phyloP scores from a whole-genome alignment of 1,140 invertebrate species.

The Chionoecetes opilio region DNA sequence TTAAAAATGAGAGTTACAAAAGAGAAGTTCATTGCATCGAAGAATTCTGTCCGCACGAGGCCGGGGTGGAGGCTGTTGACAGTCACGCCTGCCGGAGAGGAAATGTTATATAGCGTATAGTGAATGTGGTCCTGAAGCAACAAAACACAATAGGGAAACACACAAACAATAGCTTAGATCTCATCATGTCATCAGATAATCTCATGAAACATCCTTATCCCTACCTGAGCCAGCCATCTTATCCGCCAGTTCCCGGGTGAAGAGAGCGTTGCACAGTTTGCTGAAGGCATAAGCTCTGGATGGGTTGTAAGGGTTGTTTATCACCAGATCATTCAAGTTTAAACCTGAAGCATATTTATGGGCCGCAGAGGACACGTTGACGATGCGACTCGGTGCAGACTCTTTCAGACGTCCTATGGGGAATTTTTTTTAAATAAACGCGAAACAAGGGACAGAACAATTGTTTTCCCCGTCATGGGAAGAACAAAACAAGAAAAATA shows the following conservation, averaged over 20 bases:
- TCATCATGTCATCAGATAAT: neutral
- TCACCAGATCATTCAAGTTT: neutral
- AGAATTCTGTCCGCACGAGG: neutral
- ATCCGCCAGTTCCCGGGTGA: slow-evolving; percentile 37
- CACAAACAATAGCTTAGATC: neutral
- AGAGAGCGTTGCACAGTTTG: slow-evolving; percentile 21
- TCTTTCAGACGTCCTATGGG: slow-evolving; percentile 14
- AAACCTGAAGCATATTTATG: neutral
- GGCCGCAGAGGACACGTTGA: neutral
- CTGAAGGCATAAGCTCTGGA: neutral
- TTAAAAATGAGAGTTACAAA: neutral
- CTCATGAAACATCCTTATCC: neutral
- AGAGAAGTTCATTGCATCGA: neutral
- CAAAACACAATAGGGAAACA: too few species aligned
- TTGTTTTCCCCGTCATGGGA: too few species aligned
- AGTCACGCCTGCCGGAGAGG: slow-evolving; percentile 82
- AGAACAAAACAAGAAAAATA: neutral
- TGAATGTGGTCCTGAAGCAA: neutral
- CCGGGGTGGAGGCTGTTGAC: slow-evolving; percentile 61
- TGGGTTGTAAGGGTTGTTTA: neutral
- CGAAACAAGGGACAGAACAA: neutral
- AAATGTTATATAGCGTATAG: too few species aligned
- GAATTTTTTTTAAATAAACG: neutral
- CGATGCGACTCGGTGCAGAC: neutral
- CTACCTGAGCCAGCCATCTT: slow-evolving; percentile 3